phyloP scores from a whole-genome alignment of 2,888 invertebrate genomes.

The Aphidoletes aphidimyza region DNA sequence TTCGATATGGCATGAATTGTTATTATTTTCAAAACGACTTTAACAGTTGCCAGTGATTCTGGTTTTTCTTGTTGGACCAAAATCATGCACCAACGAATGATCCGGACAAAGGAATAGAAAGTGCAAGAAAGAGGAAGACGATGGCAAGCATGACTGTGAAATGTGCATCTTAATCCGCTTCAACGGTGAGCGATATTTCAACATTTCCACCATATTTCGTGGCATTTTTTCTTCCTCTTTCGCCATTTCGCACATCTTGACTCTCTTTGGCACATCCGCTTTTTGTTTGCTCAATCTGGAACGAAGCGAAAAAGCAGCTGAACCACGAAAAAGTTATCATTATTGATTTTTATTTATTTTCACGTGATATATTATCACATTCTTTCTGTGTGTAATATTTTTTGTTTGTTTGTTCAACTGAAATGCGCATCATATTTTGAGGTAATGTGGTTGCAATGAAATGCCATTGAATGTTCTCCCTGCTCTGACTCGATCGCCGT shows the following conservation, averaged over 20 bases:
- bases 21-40: background rate
- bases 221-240: no score
- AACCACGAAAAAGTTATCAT: slow-evolving; percentile 31
- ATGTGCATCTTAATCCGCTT: slow-evolving; percentile 41
- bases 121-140: background rate
- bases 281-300: background rate
- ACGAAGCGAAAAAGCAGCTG: background rate
- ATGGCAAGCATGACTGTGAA: background rate
- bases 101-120: background rate
- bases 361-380: background rate
- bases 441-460: background rate
- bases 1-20: background rate
- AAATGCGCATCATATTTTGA: background rate
- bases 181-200: slow-evolving; percentile 32
- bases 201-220: slow-evolving; percentile 35
- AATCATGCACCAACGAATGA: background rate
- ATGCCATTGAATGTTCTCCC: background rate
- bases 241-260: background rate
- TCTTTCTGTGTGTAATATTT: background rate
- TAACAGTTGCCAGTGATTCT: slow-evolving; percentile 27
- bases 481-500: no score
- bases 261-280: background rate
- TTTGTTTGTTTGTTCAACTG: background rate
- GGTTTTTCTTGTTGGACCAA: no score
- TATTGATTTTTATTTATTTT: slow-evolving; percentile 51